phyloP scores from a whole-genome alignment of 2,797 vertebrate genomes.

The Pristis pectinata region DNA sequence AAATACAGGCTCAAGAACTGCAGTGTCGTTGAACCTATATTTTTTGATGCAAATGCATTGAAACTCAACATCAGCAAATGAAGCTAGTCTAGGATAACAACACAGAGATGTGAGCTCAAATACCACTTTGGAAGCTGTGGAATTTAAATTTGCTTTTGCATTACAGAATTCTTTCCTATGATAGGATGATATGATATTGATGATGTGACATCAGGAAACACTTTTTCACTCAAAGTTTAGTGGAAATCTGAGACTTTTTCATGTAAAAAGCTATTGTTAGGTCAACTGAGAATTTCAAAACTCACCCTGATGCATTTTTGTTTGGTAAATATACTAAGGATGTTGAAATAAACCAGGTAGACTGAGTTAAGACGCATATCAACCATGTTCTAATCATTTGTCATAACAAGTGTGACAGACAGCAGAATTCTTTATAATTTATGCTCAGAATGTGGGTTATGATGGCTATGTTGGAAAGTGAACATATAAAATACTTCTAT shows the following conservation, averaged over 20 bases:
- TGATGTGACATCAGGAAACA: background rate
- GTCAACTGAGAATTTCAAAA: background rate
- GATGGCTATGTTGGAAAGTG: background rate
- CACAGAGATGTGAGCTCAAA: too few species aligned
- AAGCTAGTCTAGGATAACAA: too few species aligned
- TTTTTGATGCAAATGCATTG: background rate
- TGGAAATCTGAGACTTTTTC: background rate
- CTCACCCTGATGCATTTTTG: background rate
- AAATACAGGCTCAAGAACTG: background rate
- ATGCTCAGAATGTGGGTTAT: background rate
- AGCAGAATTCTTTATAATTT: background rate
- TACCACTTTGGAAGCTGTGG: too few species aligned
- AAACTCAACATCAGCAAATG: too few species aligned
- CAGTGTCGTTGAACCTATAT: background rate
- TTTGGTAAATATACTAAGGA: background rate
- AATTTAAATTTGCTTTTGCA: background rate
- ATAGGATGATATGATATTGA: background rate
- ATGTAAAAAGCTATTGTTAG: background rate
- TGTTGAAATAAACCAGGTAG: background rate
- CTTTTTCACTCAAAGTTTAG: background rate
- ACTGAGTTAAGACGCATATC: background rate
- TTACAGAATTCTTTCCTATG: background rate
- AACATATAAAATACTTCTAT: background rate
- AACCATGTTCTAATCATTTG: background rate
- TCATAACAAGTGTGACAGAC: background rate